A percentile compares a stretch with the other conserved stretches of the same genome.
Conservation (phyloP, 2,888 invertebrate genomes). For the Diachrysia chrysitis region DNA sequence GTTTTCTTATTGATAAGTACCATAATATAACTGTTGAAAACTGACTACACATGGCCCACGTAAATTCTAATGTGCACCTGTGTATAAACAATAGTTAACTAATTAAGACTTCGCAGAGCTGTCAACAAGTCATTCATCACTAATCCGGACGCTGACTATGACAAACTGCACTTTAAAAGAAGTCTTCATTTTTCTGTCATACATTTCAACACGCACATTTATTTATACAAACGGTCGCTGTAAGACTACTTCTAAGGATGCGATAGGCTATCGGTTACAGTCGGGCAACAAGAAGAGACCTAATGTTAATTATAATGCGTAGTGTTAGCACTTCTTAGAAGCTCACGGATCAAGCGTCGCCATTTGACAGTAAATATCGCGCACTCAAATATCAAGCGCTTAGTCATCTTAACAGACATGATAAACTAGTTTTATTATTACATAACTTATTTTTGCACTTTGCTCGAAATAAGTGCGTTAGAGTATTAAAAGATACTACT, state of each 20-base stretch:
- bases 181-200: constrained; percentile 42
- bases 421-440: constrained; percentile 61
- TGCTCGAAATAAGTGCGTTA: constrained; percentile 56
- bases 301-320: constrained; percentile 62
- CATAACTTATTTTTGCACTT: constrained; percentile 63
- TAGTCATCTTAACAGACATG: constrained; percentile 71
- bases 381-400: constrained; percentile 79
- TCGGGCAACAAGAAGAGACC: constrained; percentile 49
- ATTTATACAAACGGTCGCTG: constrained; percentile 34
- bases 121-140: constrained; percentile 24
- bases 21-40: neutral
- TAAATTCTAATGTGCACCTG: neutral
- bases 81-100: constrained; percentile 1
- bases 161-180: constrained; percentile 39
- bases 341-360: constrained; percentile 57
- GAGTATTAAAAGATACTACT: constrained; percentile 57
- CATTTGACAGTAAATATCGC: constrained; percentile 75
- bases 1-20: too few relatives aligned
- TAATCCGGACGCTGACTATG: constrained; percentile 8
- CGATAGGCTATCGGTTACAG: constrained; percentile 46
- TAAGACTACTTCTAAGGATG: constrained; percentile 34
- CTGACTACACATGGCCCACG: neutral
- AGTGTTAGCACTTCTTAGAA: constrained; percentile 64
- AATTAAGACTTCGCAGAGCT: neutral
- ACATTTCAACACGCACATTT: constrained; percentile 35